Conservation (phyloP, 1,140 invertebrate species). For the Drosophila bipectinata region DNA sequence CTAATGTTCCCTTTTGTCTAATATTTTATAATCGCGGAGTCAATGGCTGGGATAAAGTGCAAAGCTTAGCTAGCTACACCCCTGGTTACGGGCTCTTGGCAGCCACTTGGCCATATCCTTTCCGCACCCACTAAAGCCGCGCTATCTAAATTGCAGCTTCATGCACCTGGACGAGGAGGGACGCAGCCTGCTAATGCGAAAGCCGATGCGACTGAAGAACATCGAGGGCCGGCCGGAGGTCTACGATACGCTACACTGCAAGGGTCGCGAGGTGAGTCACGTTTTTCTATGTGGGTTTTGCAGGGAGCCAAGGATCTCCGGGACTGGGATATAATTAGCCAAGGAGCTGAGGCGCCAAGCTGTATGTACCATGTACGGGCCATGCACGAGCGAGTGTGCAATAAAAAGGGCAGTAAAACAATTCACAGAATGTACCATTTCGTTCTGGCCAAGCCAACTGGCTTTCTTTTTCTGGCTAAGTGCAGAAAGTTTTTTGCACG, state of each 20-base stretch:
- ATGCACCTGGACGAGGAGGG: constrained; percentile 81
- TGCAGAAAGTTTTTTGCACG: constrained; percentile 48
- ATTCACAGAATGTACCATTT: constrained; percentile 48
- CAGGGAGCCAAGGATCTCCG: background rate
- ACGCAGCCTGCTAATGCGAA: constrained; percentile 84
- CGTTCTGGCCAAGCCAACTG: background rate
- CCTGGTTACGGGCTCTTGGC: constrained; percentile 1
- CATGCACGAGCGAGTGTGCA: constrained; percentile 51
- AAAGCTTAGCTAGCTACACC: background rate
- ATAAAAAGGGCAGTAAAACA: constrained; percentile 78
- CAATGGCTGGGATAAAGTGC: constrained; percentile 17
- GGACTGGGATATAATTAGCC: constrained; percentile 58
- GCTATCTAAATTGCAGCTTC: constrained; percentile 57
- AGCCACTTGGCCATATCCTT: constrained; percentile 8
- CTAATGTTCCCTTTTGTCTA: background rate
- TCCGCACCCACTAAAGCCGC: background rate
- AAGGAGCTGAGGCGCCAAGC: constrained; percentile 27
- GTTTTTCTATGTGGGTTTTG: constrained; percentile 12
- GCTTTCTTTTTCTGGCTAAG: constrained; percentile 9
- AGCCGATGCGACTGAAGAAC: constrained; percentile 87
- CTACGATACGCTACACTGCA: constrained; percentile 87
- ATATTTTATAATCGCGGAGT: constrained; percentile 2
- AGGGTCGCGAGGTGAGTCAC: constrained; percentile 85
- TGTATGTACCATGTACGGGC: background rate
- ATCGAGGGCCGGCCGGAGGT: constrained; percentile 86